These are phyloP conservation scores for Pagetopsis macropterus DNA, from an alignment of 2,797 vertebrate genomes.

Conservation along the genomic window DNA sequence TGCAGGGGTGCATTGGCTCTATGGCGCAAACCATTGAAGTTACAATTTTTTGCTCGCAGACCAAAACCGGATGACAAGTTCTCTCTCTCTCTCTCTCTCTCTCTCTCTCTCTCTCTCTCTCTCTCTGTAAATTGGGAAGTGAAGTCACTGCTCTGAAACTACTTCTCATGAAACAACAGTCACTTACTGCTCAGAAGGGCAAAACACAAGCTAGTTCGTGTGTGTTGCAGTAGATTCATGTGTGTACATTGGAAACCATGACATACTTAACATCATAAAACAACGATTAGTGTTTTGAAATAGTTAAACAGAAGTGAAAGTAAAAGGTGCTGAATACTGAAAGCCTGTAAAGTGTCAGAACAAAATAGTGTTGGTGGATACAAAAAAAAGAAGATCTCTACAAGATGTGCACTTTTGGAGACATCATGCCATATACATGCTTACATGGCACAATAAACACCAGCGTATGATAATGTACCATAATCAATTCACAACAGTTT, in stretches of 20 bases:
- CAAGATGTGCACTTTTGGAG: neutral
- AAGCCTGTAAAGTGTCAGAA: neutral
- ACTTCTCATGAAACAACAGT: constrained; percentile 80
- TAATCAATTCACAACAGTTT: neutral
- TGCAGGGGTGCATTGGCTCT: constrained; percentile 79
- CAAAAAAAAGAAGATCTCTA: neutral
- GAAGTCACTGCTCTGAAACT: constrained; percentile 82
- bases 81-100: constrained; percentile 71
- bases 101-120: constrained; percentile 68
- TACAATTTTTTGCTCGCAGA: constrained; percentile 78
- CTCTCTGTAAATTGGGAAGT: constrained; percentile 87
- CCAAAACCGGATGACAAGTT: constrained; percentile 85
- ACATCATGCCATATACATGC: neutral
- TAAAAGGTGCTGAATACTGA: neutral
- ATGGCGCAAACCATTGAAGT: constrained; percentile 84
- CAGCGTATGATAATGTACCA: neutral
- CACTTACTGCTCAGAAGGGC: constrained; percentile 16
- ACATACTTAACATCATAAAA: neutral
- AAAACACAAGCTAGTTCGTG: constrained; percentile 6
- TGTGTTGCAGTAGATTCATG: no score
- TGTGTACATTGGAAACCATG: neutral
- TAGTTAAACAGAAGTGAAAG: constrained; percentile 4
- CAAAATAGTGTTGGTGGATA: neutral
- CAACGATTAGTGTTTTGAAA: neutral
- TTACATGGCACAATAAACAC: neutral